Evolutionary conservation across 2,797 vertebrate genomes (phyloP).

Genomic region (Anas flavirostris): DNA sequence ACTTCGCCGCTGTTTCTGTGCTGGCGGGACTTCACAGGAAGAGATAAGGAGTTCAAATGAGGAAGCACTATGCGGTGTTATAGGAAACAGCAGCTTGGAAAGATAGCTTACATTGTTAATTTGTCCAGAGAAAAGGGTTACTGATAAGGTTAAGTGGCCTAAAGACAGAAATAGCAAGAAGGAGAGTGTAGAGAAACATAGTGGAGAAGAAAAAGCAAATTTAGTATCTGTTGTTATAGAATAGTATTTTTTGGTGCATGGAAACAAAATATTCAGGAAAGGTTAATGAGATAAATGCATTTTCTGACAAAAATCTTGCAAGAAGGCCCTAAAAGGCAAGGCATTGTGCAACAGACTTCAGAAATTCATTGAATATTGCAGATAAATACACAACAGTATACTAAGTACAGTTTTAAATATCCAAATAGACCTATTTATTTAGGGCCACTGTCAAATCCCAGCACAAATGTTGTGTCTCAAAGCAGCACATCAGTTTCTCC

Average conservation of each 20-base stretch:
- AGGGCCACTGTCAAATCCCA: background rate
- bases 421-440: background rate
- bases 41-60: slow-evolving; percentile 45
- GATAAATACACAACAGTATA: background rate
- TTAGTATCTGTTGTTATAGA: background rate
- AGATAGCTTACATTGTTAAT: slow-evolving; percentile 50
- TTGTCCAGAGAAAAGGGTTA: slow-evolving; percentile 18
- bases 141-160: background rate
- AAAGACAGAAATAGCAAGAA: slow-evolving; percentile 24
- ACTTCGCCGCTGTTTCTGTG: background rate
- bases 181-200: background rate
- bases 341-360: background rate
- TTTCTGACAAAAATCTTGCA: background rate
- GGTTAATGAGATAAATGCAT: background rate
- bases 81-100: slow-evolving; percentile 50
- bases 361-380: background rate
- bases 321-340: background rate
- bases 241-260: background rate
- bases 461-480: background rate
- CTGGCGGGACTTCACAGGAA: slow-evolving; percentile 1
- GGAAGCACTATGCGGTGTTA: background rate
- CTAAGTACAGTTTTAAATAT: background rate
- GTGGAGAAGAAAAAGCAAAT: background rate
- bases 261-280: background rate
- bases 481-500: background rate